Evolutionary conservation across 2,888 invertebrate species (phyloP), one percentile per base, ranked within the genome.

Genomic region (Petrophora chlorosata): DNA sequence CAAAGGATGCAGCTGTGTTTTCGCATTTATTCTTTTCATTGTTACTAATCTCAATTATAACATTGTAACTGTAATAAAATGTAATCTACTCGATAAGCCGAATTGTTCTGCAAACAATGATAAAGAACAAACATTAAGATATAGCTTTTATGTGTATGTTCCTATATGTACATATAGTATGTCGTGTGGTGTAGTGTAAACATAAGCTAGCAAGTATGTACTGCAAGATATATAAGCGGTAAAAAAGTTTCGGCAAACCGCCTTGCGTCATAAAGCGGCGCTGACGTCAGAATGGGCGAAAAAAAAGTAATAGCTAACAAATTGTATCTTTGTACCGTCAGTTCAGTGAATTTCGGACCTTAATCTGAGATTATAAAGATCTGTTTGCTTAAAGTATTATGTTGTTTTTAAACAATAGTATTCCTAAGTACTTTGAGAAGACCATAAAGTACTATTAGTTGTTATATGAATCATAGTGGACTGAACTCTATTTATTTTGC

Each of bases 191-290:
- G n/a, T n/a, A n/a, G n/a, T n/a, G n/a, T n/a, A n/a, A n/a, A n/a
- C n/a, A n/a, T n/a, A n/a, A n/a, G n/a, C n/a, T n/a, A n/a, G n/a
- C n/a, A n/a, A n/a, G n/a, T n/a, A n/a, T n/a, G n/a, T n/a, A n/a
- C n/a, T n/a, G n/a, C n/a, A n/a, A n/a, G n/a, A n/a, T n/a, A 19
- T 19, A 2, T 1, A 19, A 19, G 2, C 19, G 26, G 34, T 26
- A 44, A 40, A 46, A 46, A 45, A 38, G 30, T 15, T 40, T 46
- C 28, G 22, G 33, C 22, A 34, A 16, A 40, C 17, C 10, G 28
- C 40, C 35, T 46, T 39, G 28, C 46, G 40, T 47, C 40, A 30
- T n/a, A n/a, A n/a, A n/a, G n/a, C n/a, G n/a, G n/a, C 5, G 29
- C 23, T 47, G 46, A 47, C 40, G 23, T 47, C 46, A 47, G 19